phyloP scores from a whole-genome alignment of 2,888 invertebrate genomes.

The Cephus sareptanus region DNA sequence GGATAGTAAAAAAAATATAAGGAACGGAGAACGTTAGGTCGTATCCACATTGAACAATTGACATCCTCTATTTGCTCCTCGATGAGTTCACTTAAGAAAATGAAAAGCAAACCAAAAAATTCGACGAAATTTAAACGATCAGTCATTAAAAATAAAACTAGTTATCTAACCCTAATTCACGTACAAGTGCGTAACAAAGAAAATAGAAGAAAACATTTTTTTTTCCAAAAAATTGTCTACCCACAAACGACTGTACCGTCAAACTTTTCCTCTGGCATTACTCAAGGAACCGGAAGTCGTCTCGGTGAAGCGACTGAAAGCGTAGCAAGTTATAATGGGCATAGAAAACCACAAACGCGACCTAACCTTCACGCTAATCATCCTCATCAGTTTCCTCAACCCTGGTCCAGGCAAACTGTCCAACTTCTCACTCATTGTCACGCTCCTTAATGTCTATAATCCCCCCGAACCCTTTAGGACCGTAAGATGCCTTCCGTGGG shows the following conservation, averaged over 20 bases:
- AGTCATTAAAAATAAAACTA: no score
- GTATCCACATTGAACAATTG: no score
- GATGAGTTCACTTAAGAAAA: no score
- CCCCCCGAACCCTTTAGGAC: not conserved
- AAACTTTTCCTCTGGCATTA: not conserved
- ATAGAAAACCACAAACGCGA: conserved; percentile 13
- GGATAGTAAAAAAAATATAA: not conserved
- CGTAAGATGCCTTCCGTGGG: not conserved
- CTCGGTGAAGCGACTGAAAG: not conserved
- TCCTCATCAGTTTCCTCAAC: conserved; percentile 14
- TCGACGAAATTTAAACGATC: no score
- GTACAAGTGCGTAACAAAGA: no score
- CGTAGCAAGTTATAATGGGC: conserved; percentile 19
- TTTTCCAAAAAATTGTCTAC: no score
- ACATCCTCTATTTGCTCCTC: no score
- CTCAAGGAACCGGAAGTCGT: not conserved
- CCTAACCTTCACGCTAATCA: conserved; percentile 15
- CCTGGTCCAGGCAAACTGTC: not conserved
- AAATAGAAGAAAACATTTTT: no score
- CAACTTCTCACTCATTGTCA: conserved; percentile 5
- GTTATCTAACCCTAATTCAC: no score
- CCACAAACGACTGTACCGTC: no score
- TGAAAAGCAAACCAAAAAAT: no score
- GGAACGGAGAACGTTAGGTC: not conserved
- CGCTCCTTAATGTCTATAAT: not conserved